Conservation (phyloP, 2,888 invertebrate species). For the Megastigmus dorsalis region DNA sequence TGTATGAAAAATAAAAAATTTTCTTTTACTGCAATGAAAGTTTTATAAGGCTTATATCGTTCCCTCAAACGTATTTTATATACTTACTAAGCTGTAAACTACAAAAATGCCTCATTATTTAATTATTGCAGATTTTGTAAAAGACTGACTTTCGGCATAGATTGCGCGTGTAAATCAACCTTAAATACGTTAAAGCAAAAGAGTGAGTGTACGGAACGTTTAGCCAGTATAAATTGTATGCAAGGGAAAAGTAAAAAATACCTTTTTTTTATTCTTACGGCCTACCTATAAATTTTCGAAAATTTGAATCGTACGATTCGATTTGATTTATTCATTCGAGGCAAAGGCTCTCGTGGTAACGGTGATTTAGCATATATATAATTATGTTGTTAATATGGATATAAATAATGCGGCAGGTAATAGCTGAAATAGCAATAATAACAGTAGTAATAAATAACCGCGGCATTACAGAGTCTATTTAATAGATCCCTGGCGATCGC, state of each 20-base stretch:
- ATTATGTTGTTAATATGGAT: slow-evolving; percentile 39
- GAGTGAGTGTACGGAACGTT: too few relatives aligned
- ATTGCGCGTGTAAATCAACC: too few relatives aligned
- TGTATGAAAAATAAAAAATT: too few relatives aligned
- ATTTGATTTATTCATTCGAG: slow-evolving; percentile 21
- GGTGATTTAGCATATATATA: slow-evolving; percentile 18
- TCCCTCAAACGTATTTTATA: too few relatives aligned
- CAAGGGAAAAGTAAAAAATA: background rate
- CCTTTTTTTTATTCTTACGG: background rate
- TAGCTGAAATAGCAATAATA: slow-evolving; percentile 29
- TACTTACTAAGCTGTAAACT: too few relatives aligned
- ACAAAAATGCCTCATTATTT: too few relatives aligned
- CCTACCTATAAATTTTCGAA: slow-evolving; percentile 29
- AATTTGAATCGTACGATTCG: slow-evolving; percentile 21
- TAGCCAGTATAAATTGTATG: too few relatives aligned
- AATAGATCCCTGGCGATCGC: background rate
- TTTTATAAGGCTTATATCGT: too few relatives aligned
- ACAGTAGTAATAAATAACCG: slow-evolving; percentile 28
- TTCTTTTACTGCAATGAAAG: too few relatives aligned
- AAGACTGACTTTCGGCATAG: too few relatives aligned
- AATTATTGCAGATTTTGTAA: too few relatives aligned
- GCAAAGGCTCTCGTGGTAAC: background rate
- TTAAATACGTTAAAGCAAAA: too few relatives aligned
- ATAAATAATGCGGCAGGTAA: slow-evolving; percentile 35
- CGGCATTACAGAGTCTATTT: slow-evolving; percentile 20